Conservation (phyloP, 2,113 vertebrate genomes). For the Gadus macrocephalus region DNA sequence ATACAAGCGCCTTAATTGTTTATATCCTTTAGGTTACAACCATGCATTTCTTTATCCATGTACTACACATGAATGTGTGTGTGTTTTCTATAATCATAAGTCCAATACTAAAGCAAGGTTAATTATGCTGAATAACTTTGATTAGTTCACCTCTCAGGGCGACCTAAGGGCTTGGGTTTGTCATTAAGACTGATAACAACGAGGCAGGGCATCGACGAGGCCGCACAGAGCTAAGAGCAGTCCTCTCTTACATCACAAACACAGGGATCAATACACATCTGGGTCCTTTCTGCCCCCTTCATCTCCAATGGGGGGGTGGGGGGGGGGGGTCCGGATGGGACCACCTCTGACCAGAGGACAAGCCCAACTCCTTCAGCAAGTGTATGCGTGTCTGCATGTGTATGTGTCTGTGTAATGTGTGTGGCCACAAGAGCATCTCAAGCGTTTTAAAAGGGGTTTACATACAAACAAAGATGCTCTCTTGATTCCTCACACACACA, state of each 20-base stretch:
- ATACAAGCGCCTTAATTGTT: too few species aligned
- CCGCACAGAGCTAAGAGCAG: slow-evolving; percentile 46
- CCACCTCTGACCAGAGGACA: slow-evolving; percentile 11
- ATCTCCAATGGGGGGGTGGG: slow-evolving; percentile 17
- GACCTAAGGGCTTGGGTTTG: slow-evolving; percentile 52
- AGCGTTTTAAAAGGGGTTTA: too few species aligned
- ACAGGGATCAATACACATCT: slow-evolving; percentile 51
- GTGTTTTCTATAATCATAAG: slow-evolving; percentile 16
- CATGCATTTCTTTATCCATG: too few species aligned
- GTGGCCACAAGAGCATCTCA: too few species aligned
- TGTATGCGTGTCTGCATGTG: neutral
- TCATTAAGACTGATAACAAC: slow-evolving; percentile 64
- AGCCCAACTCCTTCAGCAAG: slow-evolving; percentile 3
- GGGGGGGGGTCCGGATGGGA: too few species aligned
- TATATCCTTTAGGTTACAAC: too few species aligned
- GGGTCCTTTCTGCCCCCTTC: slow-evolving; percentile 53
- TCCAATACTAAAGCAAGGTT: slow-evolving; percentile 34
- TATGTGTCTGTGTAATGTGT: too few species aligned
- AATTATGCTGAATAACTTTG: slow-evolving; percentile 50
- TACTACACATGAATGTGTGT: slow-evolving; percentile 3
- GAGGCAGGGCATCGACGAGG: slow-evolving; percentile 46
- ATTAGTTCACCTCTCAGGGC: slow-evolving; percentile 49
- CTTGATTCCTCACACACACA: too few species aligned
- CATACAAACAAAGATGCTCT: too few species aligned
- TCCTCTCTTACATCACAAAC: slow-evolving; percentile 60